A percentile compares a stretch with the other conserved stretches of the same genome.
Conservation (phyloP, 2,797 vertebrate species). For the Lindbergichthys nudifrons region DNA sequence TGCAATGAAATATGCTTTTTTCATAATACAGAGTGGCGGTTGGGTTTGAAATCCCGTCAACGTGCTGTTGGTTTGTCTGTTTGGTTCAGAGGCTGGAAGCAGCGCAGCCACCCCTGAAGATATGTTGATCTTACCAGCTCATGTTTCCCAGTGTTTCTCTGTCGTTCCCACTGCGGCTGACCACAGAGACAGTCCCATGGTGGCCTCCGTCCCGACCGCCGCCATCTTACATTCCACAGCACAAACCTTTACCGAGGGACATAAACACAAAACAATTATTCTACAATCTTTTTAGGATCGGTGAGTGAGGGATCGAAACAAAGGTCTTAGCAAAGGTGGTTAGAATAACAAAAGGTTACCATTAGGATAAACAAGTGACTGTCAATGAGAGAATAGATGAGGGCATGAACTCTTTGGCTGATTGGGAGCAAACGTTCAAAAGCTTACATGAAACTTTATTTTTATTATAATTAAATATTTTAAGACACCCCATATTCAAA, state of each 20-base stretch:
- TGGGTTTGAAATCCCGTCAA: slow-evolving; percentile 41
- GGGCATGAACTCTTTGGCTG: no score
- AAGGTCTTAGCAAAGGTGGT: no score
- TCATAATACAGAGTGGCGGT: slow-evolving; percentile 27
- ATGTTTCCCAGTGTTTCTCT: slow-evolving; percentile 61
- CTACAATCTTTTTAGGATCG: not conserved
- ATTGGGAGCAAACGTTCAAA: no score
- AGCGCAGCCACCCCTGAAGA: slow-evolving; percentile 42
- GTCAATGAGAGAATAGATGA: no score
- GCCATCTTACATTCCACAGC: slow-evolving; percentile 63
- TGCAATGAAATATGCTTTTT: slow-evolving; percentile 40
- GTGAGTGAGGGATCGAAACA: no score
- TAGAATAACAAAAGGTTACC: no score
- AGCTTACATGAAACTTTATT: no score
- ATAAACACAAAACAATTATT: slow-evolving; percentile 13
- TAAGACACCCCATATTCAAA: no score
- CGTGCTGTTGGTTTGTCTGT: slow-evolving; percentile 19
- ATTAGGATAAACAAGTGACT: no score
- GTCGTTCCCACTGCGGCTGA: slow-evolving; percentile 58
- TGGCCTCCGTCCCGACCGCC: slow-evolving; percentile 49
- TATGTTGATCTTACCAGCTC: slow-evolving; percentile 54
- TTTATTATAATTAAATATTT: no score
- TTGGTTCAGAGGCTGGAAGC: slow-evolving; percentile 37
- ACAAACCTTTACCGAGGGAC: slow-evolving; percentile 14
- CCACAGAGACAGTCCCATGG: slow-evolving; percentile 67